Percentiles rank a stretch among this genome's conserved stretches.
Evolutionary conservation across 2,113 vertebrate genomes (phyloP).

Genomic region (Ceuthmochares aereus): DNA sequence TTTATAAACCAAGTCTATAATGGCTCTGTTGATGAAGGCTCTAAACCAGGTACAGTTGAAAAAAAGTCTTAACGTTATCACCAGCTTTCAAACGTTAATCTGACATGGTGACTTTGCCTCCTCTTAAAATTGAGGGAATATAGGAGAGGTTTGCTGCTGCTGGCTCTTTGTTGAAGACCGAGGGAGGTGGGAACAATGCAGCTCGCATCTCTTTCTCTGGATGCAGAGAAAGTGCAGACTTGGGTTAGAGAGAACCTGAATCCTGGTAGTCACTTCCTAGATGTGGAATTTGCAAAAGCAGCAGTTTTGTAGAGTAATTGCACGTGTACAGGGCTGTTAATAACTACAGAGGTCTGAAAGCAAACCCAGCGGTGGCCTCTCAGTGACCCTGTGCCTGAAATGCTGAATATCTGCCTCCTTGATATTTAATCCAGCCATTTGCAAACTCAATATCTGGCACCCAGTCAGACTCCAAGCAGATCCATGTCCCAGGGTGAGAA

Average conservation of each 20-base stretch:
- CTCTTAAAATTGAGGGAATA: not conserved
- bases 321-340: not conserved
- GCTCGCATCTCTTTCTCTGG: not conserved
- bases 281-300: not conserved
- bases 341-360: not conserved
- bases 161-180: not conserved
- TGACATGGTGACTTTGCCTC: not conserved
- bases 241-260: not conserved
- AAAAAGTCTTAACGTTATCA: not conserved
- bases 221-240: not conserved
- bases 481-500: not conserved
- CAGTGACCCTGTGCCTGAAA: not conserved
- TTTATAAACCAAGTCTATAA: conserved; percentile 96
- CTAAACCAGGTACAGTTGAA: conserved; percentile 88
- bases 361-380: not conserved
- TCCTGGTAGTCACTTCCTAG: not conserved
- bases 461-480: not conserved
- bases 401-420: not conserved
- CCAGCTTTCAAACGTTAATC: not conserved
- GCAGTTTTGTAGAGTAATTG: not conserved
- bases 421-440: conserved; percentile 4
- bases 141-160: not conserved
- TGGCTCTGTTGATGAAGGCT: conserved; percentile 94
- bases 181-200: not conserved
- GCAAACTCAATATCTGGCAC: not conserved